phyloP scores from a whole-genome alignment of 2,888 invertebrate genomes.

The Pollenia griseotomentosa region DNA sequence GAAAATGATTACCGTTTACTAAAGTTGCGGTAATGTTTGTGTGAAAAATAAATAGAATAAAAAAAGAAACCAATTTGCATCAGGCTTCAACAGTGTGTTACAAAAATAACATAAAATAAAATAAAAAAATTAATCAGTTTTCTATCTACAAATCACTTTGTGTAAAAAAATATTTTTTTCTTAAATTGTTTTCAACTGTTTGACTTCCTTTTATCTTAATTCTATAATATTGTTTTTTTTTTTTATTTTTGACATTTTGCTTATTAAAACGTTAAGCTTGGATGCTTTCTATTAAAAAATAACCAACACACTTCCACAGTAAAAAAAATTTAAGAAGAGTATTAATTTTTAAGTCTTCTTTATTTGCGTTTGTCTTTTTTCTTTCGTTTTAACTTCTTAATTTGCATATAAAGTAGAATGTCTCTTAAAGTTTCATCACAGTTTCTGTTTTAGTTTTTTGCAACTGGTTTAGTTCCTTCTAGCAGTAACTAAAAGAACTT shows the following conservation, averaged over 20 bases:
- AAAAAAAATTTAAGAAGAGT: background rate
- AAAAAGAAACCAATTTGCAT: background rate
- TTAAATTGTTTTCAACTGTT: no score
- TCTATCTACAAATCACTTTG: background rate
- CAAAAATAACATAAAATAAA: background rate
- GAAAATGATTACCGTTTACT: slow-evolving; percentile 8
- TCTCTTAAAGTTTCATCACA: background rate
- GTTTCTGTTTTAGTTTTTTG: background rate
- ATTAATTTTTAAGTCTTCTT: background rate
- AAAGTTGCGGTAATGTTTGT: slow-evolving; percentile 2
- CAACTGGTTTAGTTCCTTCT: no score
- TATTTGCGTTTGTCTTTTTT: background rate
- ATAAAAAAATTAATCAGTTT: background rate
- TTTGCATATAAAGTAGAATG: background rate
- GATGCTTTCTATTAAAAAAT: no score
- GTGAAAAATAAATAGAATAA: slow-evolving; percentile 6
- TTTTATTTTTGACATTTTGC: no score
- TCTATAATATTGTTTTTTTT: no score
- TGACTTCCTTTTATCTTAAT: no score
- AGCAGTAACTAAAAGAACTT: no score
- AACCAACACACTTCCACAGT: no score
- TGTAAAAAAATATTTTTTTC: no score
- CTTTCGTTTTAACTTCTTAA: background rate
- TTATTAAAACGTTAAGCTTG: no score
- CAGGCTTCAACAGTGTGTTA: background rate